Percentiles rank a stretch among this genome's conserved stretches.
Conservation (phyloP, 2,113 vertebrate species). For the Galbula dea region DNA sequence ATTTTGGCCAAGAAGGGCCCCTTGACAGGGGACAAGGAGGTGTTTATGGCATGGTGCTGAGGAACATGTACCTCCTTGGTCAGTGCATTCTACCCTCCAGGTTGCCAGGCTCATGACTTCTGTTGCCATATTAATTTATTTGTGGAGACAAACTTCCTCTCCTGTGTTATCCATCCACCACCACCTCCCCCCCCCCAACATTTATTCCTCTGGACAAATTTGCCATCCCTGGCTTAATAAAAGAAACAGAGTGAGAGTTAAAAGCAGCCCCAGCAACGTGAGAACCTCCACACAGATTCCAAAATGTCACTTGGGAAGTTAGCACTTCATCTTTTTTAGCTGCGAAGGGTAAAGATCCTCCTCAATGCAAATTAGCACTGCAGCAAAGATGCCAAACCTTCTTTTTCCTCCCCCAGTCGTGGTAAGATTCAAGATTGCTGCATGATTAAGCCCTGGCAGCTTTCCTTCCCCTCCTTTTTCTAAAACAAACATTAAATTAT, state of each 20-base stretch:
- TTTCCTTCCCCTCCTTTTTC: slow-evolving; percentile 50
- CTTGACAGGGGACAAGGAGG: not conserved
- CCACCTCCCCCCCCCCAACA: not conserved
- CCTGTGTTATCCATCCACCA: not conserved
- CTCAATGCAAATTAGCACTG: slow-evolving; percentile 60
- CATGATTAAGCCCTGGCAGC: slow-evolving; percentile 63
- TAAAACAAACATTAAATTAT: slow-evolving; percentile 69
- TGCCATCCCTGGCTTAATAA: not conserved
- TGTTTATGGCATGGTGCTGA: not conserved
- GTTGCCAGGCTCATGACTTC: not conserved
- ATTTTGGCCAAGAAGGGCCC: not conserved
- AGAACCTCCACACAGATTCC: slow-evolving; percentile 34
- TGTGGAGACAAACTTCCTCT: not conserved
- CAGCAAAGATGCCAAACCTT: slow-evolving; percentile 55
- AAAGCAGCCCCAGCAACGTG: not conserved
- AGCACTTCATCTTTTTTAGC: slow-evolving; percentile 64
- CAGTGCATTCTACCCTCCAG: not conserved
- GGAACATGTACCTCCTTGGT: accelerated
- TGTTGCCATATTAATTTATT: not conserved
- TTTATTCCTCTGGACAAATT: not conserved
- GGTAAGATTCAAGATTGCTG: slow-evolving; percentile 45
- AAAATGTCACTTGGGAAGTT: slow-evolving; percentile 63
- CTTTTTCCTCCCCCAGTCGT: slow-evolving; percentile 37
- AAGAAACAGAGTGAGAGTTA: not conserved
- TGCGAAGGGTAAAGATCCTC: slow-evolving; percentile 58